These are phyloP conservation scores for Drosophila seclusa DNA, from an alignment of 2,888 invertebrate genomes.

Conservation along the genomic window DNA sequence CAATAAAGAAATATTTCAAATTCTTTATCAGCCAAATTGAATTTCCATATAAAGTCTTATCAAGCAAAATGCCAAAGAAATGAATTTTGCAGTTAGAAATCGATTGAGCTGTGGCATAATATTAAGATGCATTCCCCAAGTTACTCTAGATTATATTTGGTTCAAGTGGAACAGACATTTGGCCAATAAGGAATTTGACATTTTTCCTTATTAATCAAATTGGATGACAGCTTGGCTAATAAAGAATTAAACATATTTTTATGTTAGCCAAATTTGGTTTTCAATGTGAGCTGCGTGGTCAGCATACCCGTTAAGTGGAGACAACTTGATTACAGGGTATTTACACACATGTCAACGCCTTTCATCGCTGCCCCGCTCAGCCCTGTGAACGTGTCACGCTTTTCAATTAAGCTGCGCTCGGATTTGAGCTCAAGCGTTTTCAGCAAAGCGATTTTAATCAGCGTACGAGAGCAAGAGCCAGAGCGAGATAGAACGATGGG, in stretches of 20 bases:
- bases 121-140: background rate
- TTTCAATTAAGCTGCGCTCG: conserved; percentile 46
- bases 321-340: conserved; percentile 16
- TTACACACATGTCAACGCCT: conserved; percentile 19
- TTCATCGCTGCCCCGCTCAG: conserved; percentile 4
- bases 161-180: background rate
- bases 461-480: background rate
- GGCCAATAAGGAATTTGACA: background rate
- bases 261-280: too few relatives aligned
- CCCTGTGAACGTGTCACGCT: conserved; percentile 56
- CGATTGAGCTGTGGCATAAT: background rate
- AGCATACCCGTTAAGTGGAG: background rate
- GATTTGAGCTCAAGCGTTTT: conserved; percentile 36
- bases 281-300: background rate
- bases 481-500: background rate
- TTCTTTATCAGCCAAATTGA: background rate
- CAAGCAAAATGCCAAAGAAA: background rate
- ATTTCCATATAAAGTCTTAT: background rate
- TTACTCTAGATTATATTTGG: background rate
- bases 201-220: background rate
- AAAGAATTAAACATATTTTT: background rate
- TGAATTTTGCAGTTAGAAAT: background rate
- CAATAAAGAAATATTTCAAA: background rate
- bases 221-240: background rate
- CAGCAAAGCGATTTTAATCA: background rate